phyloP scores from a whole-genome alignment of 2,797 vertebrate species.

The Rhinella marina region DNA sequence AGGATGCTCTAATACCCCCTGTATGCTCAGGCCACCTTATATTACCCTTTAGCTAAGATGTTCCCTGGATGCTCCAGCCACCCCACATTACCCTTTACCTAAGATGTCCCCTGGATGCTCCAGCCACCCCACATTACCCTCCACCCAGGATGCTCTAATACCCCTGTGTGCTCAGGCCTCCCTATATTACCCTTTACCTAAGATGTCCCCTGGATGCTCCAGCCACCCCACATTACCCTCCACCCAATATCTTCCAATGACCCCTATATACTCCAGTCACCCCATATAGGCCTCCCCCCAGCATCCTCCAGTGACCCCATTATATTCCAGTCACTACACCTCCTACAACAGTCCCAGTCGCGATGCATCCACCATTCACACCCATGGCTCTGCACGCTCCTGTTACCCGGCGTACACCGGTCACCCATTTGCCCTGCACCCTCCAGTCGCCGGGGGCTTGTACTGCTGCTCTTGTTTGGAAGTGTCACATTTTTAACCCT shows the following conservation, averaged over 20 bases:
- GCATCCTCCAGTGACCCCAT: background rate
- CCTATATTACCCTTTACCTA: too few species aligned
- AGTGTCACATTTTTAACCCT: constrained; percentile 37
- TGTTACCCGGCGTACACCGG: background rate
- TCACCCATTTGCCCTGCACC: background rate
- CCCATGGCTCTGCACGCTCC: background rate
- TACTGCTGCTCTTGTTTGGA: constrained; percentile 14
- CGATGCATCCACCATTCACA: too few species aligned
- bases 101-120: background rate
- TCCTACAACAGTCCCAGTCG: too few species aligned
- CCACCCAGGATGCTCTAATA: background rate
- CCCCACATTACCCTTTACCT: too few species aligned
- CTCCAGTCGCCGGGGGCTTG: background rate
- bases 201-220: background rate
- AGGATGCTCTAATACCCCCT: too few species aligned
- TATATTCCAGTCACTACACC: background rate
- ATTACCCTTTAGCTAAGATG: background rate
- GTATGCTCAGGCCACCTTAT: background rate
- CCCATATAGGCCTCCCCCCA: background rate
- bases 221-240: background rate
- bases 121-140: background rate
- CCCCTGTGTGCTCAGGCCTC: background rate
- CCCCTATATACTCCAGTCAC: background rate
- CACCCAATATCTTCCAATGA: background rate
- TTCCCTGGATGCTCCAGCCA: background rate